Percentiles rank a stretch among this genome's conserved stretches.
These are phyloP conservation scores for Oryzias woworae DNA, from an alignment of 2,113 vertebrate species.

Conservation along the genomic window DNA sequence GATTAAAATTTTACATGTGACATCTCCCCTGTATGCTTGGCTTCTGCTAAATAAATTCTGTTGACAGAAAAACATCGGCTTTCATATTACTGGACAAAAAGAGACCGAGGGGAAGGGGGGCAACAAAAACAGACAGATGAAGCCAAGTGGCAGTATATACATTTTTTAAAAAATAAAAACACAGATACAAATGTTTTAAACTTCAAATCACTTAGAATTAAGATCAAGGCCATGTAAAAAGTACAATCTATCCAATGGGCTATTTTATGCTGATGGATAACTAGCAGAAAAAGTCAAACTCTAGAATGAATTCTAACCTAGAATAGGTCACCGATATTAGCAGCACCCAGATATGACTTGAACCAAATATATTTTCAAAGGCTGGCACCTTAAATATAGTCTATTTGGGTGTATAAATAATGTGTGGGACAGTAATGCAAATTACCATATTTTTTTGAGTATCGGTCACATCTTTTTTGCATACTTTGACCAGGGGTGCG, in stretches of 20 bases:
- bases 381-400: neutral
- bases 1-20: too few species aligned
- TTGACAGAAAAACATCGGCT: too few species aligned
- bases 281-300: slow-evolving; percentile 42
- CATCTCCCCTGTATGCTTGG: too few species aligned
- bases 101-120: too few species aligned
- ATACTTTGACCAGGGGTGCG: neutral
- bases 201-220: too few species aligned
- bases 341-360: neutral
- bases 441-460: neutral
- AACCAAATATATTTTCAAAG: neutral
- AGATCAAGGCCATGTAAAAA: too few species aligned
- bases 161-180: too few species aligned
- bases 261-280: slow-evolving; percentile 1
- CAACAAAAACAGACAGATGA: neutral
- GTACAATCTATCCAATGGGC: neutral
- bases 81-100: neutral
- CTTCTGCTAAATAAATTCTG: too few species aligned
- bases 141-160: neutral
- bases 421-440: neutral
- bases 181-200: too few species aligned
- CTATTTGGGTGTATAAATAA: too few species aligned
- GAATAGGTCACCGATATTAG: slow-evolving; percentile 47
- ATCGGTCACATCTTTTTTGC: neutral
- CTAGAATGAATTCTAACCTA: slow-evolving; percentile 38